Percentiles rank a stretch among this genome's conserved stretches.
Evolutionary conservation across 53 echinoderm and acorn worm species (phyloP).

Genomic region (Temnopleurus reevesii): DNA sequence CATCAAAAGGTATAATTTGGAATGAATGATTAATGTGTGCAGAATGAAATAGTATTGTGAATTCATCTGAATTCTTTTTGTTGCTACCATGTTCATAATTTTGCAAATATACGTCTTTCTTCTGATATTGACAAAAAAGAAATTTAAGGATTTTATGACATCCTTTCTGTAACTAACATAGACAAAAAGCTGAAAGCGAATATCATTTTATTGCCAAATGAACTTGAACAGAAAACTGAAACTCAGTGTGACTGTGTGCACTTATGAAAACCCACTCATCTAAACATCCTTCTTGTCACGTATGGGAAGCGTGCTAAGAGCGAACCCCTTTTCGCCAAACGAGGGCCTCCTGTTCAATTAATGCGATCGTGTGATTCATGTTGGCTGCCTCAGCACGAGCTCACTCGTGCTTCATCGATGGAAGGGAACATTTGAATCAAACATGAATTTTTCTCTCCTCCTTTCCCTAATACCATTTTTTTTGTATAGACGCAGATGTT

Average conservation of each 20-base stretch:
- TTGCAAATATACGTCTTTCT: no score
- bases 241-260: not conserved
- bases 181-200: no score
- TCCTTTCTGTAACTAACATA: no score
- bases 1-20: no score
- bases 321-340: not conserved
- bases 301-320: not conserved
- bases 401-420: not conserved
- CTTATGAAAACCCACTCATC: not conserved
- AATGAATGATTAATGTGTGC: no score
- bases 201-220: not conserved
- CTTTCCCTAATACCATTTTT: not conserved
- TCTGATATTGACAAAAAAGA: no score
- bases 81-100: no score
- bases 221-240: not conserved
- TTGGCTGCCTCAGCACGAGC: not conserved
- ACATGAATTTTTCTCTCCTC: not conserved
- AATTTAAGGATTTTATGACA: no score
- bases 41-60: no score
- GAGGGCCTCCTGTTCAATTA: slow-evolving; percentile 36
- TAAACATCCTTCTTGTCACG: not conserved
- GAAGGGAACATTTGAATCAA: not conserved
- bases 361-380: slow-evolving; percentile 47
- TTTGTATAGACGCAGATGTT: no score
- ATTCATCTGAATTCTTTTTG: no score